A percentile compares a stretch with the other conserved stretches of the same genome.
These are phyloP conservation scores for Telenomus remus DNA, from an alignment of 1,140 invertebrate species.

Conservation along the genomic window DNA sequence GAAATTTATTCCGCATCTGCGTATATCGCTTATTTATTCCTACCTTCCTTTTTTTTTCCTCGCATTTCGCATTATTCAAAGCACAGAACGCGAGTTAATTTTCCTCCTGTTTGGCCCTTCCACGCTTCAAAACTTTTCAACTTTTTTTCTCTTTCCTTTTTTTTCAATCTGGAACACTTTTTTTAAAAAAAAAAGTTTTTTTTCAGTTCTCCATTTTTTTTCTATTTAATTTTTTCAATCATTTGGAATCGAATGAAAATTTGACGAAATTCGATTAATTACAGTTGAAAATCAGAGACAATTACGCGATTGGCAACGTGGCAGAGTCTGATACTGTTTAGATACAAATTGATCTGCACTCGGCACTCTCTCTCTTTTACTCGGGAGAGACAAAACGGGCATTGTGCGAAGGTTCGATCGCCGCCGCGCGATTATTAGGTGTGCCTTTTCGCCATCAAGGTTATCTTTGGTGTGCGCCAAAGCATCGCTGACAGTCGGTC, in stretches of 20 bases:
- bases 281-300: constrained; percentile 13
- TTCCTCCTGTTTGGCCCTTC: constrained; percentile 30
- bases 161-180: neutral
- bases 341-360: constrained; percentile 56
- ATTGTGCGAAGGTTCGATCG: constrained; percentile 52
- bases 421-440: constrained; percentile 51
- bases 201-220: too few species aligned
- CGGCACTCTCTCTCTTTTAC: constrained; percentile 22
- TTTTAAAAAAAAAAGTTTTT: too few species aligned
- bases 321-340: constrained; percentile 41
- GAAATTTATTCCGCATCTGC: constrained; percentile 53
- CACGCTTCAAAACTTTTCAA: constrained; percentile 25
- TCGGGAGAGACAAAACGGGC: constrained; percentile 46
- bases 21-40: constrained; percentile 2
- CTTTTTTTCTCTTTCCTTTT: neutral
- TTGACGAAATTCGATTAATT: too few species aligned
- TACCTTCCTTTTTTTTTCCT: neutral
- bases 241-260: too few species aligned
- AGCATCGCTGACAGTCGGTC: constrained; percentile 47
- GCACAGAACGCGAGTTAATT: constrained; percentile 29
- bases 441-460: constrained; percentile 45
- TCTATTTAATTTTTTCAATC: too few species aligned
- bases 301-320: constrained; percentile 32
- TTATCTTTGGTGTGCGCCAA: constrained; percentile 47
- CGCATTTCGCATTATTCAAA: constrained; percentile 30